phyloP scores from a whole-genome alignment of 2,888 invertebrate species.

The Morpho achilles region DNA sequence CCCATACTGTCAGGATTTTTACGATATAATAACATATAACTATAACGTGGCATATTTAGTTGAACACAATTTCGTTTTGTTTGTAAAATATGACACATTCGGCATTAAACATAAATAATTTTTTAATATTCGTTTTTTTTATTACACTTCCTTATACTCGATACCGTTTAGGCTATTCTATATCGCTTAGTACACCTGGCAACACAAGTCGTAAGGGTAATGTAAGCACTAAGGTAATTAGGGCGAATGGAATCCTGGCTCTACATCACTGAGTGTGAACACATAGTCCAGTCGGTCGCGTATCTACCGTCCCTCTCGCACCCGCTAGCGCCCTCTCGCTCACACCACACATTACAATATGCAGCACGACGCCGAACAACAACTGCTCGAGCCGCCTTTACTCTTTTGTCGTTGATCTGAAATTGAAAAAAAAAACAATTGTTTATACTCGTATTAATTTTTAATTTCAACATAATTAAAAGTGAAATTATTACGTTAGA shows the following conservation, averaged over 20 bases:
- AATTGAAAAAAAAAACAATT: conserved; percentile 51
- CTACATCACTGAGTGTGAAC: conserved; percentile 61
- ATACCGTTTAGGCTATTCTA: neutral
- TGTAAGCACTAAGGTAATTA: conserved; percentile 29
- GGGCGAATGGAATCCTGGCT: conserved; percentile 48
- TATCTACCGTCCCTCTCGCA: conserved; percentile 46
- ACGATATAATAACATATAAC: too few species aligned
- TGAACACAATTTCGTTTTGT: neutral
- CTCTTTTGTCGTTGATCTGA: conserved; percentile 97
- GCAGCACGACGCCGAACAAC: conserved; percentile 95
- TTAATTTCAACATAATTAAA: too few species aligned
- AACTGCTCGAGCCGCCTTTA: conserved; percentile 96
- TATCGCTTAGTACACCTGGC: conserved; percentile 7
- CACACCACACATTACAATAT: conserved; percentile 86
- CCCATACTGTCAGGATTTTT: too few species aligned
- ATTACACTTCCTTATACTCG: neutral
- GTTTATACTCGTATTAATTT: neutral
- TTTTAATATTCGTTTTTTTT: neutral
- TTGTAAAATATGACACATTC: neutral
- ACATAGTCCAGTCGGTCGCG: conserved; percentile 59
- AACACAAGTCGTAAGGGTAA: conserved; percentile 12
- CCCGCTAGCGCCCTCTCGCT: conserved; percentile 41
- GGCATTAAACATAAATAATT: neutral
- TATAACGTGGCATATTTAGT: neutral
- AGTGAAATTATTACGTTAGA: too few species aligned